phyloP scores from a whole-genome alignment of 1,140 invertebrate genomes.

The Cotesia chilonis region DNA sequence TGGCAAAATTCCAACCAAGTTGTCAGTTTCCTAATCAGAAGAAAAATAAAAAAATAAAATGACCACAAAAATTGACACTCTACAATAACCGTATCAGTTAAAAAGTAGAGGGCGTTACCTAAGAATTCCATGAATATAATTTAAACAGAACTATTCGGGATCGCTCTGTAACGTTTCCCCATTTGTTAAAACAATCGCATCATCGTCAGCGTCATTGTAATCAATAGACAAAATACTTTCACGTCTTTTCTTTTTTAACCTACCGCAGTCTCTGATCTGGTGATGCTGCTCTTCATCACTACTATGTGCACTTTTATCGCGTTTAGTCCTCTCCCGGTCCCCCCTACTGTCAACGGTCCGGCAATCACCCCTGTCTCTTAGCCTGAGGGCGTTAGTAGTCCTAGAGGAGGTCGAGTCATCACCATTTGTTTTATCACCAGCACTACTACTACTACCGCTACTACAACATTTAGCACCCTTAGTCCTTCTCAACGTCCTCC shows the following conservation, averaged over 20 bases:
- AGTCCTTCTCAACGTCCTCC: constrained; percentile 52
- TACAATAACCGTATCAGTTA: too few species aligned
- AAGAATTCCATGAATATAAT: too few species aligned
- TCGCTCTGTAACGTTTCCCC: constrained; percentile 68
- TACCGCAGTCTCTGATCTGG: constrained; percentile 45
- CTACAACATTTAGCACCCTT: constrained; percentile 58
- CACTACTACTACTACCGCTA: constrained; percentile 61
- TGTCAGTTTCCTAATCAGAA: too few species aligned
- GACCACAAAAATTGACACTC: too few species aligned
- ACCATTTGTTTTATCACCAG: constrained; percentile 59
- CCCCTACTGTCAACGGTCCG: constrained; percentile 47
- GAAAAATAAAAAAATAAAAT: too few species aligned
- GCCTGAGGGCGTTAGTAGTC: too few species aligned
- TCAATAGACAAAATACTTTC: constrained; percentile 76
- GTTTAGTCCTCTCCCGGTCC: constrained; percentile 62
- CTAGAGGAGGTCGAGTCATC: constrained; percentile 4
- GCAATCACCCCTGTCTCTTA: constrained; percentile 43
- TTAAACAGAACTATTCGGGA: constrained; percentile 46
- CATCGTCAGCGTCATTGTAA: constrained; percentile 75
- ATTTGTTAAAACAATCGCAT: constrained; percentile 67
- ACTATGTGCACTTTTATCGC: constrained; percentile 61
- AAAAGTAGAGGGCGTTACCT: too few species aligned
- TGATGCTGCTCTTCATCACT: constrained; percentile 56
- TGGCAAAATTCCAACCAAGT: too few species aligned
- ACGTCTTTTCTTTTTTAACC: constrained; percentile 71